Conservation (phyloP, 2,888 invertebrate genomes). For the Eutolmus rufibarbis region DNA sequence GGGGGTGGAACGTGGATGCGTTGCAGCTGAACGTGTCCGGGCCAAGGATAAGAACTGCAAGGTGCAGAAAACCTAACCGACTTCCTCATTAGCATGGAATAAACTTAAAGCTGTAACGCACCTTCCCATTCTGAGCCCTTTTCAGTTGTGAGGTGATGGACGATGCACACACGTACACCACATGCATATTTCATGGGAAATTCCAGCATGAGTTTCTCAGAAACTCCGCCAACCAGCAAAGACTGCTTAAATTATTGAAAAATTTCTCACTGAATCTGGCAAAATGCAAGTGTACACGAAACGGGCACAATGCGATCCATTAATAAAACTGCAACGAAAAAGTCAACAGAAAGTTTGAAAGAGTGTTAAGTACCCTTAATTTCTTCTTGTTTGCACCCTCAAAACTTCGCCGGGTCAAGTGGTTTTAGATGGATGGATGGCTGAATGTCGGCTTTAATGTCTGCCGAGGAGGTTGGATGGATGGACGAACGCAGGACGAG, state of each 20-base stretch:
- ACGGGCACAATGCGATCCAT: neutral
- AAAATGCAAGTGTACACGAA: neutral
- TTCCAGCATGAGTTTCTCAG: neutral
- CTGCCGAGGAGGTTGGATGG: neutral
- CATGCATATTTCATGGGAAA: neutral
- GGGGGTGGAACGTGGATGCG: neutral
- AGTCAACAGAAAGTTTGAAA: neutral
- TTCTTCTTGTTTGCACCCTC: neutral
- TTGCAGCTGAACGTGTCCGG: neutral
- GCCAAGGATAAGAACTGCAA: neutral
- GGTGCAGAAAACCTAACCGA: neutral
- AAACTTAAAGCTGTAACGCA: neutral
- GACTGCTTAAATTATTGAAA: neutral
- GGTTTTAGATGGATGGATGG: neutral
- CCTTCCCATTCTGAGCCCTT: neutral
- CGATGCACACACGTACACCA: neutral
- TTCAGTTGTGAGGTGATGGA: no score
- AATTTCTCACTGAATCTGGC: neutral
- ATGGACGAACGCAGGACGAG: neutral
- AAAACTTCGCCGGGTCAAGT: neutral
- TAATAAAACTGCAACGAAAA: conserved; percentile 11
- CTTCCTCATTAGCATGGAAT: neutral
- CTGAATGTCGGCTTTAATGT: neutral
- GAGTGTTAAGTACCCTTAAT: conserved; percentile 2
- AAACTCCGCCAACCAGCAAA: neutral